Conservation (phyloP, 2,797 vertebrate species). For the Caiman crocodilus region DNA sequence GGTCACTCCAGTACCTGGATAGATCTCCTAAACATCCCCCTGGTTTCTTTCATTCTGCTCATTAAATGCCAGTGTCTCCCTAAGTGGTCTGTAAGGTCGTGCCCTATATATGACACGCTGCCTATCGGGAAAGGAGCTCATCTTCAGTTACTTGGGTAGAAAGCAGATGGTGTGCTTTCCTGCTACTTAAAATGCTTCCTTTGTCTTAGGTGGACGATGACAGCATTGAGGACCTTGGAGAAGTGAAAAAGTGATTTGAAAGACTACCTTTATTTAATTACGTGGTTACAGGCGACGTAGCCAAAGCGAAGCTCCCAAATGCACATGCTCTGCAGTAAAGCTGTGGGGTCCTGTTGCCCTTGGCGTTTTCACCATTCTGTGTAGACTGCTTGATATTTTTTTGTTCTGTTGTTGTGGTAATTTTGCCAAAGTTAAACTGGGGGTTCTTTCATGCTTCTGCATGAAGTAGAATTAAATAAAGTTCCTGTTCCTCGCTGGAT, state of each 20-base stretch:
- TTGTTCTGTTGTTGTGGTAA: constrained; percentile 76
- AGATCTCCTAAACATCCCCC: not conserved
- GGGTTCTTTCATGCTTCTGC: constrained; percentile 87
- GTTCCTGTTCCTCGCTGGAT: constrained; percentile 62
- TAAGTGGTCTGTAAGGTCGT: not conserved
- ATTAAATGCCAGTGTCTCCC: not conserved
- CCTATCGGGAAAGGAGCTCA: fast-evolving
- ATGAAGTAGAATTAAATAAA: constrained; percentile 94
- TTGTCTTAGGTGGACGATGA: constrained; percentile 93
- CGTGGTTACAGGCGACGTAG: constrained; percentile 75
- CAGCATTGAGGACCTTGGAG: constrained; percentile 97
- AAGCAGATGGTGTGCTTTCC: not conserved
- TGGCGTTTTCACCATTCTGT: constrained; percentile 85
- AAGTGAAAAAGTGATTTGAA: constrained; percentile 97
- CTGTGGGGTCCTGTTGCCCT: constrained; percentile 83
- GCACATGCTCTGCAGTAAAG: constrained; percentile 90
- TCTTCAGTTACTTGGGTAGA: not conserved
- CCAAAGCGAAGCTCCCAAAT: constrained; percentile 87
- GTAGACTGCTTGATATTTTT: constrained; percentile 87
- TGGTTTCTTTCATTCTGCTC: not conserved
- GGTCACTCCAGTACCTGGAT: not conserved
- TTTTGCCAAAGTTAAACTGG: constrained; percentile 94
- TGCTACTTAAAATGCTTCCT: not conserved
- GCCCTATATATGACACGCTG: not conserved
- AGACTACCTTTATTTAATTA: constrained; percentile 81